Percentiles rank a stretch among this genome's conserved stretches.
Conservation (phyloP, 1,140 invertebrate genomes). For the Drosophila repleta region DNA sequence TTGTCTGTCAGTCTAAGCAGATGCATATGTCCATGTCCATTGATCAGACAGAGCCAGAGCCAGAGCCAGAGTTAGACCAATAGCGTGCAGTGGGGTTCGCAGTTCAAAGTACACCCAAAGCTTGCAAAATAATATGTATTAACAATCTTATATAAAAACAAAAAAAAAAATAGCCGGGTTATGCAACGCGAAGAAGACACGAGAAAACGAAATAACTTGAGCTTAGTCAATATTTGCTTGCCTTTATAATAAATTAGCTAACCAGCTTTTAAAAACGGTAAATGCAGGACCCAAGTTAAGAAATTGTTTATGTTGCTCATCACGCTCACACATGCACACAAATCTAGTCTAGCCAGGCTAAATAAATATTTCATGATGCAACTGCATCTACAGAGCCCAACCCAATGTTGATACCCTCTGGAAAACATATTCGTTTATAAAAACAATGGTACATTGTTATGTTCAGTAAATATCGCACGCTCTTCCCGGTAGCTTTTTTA, state of each 20-base stretch:
- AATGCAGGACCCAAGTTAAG: constrained; percentile 21
- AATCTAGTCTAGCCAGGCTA: constrained; percentile 6
- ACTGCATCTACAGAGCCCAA: constrained; percentile 39
- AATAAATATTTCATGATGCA: constrained; percentile 22
- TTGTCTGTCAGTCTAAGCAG: constrained; percentile 64
- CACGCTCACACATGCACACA: constrained; percentile 24
- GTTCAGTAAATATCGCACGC: constrained; percentile 64
- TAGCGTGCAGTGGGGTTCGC: constrained; percentile 60
- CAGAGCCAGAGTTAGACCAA: constrained; percentile 12
- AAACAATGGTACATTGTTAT: constrained; percentile 78
- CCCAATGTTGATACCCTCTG: constrained; percentile 54
- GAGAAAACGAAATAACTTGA: constrained; percentile 25
- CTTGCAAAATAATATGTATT: constrained; percentile 83
- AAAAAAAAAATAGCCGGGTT: constrained; percentile 73
- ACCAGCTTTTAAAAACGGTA: constrained; percentile 28
- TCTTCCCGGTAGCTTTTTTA: constrained; percentile 78
- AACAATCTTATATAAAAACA: constrained; percentile 81
- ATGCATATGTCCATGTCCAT: constrained; percentile 73
- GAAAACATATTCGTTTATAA: constrained; percentile 50
- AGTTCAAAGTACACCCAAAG: constrained; percentile 73
- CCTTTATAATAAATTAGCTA: constrained; percentile 76
- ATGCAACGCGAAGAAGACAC: constrained; percentile 74
- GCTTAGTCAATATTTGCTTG: neutral
- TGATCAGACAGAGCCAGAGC: constrained; percentile 53
- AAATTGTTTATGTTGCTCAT: constrained; percentile 21